Base-by-base conservation (phyloP, 2,888 invertebrate genomes). In the Nipponacmea schrenckii region DNA sequence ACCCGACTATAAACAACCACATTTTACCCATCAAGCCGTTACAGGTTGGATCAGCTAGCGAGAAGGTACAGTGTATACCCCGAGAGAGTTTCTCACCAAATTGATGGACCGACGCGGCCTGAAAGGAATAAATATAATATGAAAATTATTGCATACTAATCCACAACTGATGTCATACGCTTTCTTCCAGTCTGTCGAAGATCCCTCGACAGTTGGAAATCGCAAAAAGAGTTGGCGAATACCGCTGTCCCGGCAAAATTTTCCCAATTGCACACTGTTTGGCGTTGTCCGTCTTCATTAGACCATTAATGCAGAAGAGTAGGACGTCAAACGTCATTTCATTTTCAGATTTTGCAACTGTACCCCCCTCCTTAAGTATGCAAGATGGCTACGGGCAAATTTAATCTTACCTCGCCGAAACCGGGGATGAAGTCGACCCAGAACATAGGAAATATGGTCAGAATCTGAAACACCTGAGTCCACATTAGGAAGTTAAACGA, bases 341-440 rank as follows among this genome's bases (percentile, higher is more conserved):
- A 17, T 48, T 1, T n/a, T 17, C n/a, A 17, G 17, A 48, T n/a
- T n/a, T n/a, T n/a, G n/a, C n/a, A n/a, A n/a, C n/a, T n/a, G n/a
- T n/a, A n/a, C n/a, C n/a, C n/a, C n/a, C n/a, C n/a, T n/a, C n/a
- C n/a, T n/a, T n/a, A n/a, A n/a, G n/a, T n/a, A n/a, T n/a, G n/a
- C n/a, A n/a, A n/a, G n/a, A n/a, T n/a, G n/a, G n/a, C n/a, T n/a
- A n/a, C n/a, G n/a, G n/a, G n/a, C n/a, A 39, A 31, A 31, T 67
- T 14, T 14, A 64, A 68, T 74, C 78, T 48, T 76, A 83, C 83
- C 77, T 77, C 79, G 45, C 83, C 83, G 67, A 82, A 82, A 27
- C 77, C 78, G 7, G 83, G 83, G 24, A 83, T 78, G 63, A 83
- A 81, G 67, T 83, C 83, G 0, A 76, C 73, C 83, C 83, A 83